Percentiles rank a stretch among this genome's conserved stretches.
phyloP scores from a whole-genome alignment of 2,113 vertebrate genomes.

The Gracilinanus agilis region DNA sequence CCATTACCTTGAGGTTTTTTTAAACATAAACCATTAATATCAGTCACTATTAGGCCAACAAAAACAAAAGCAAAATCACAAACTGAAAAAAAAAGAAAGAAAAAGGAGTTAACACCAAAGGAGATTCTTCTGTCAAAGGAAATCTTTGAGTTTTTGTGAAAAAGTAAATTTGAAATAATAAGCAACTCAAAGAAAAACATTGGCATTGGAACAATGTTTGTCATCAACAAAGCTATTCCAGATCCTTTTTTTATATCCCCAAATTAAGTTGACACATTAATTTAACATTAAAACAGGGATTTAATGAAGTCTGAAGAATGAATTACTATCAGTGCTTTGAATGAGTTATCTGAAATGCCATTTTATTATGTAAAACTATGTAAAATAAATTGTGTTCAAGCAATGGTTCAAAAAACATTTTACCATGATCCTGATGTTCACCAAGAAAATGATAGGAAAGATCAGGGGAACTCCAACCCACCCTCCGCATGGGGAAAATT shows the following conservation, averaged over 20 bases:
- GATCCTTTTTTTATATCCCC: slow-evolving; percentile 76
- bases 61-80: background rate
- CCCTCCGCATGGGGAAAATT: slow-evolving; percentile 73
- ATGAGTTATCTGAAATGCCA: slow-evolving; percentile 84
- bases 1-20: background rate
- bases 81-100: background rate
- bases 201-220: slow-evolving; percentile 64
- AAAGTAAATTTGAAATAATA: slow-evolving; percentile 58
- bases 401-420: slow-evolving; percentile 83
- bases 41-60: background rate
- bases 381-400: slow-evolving; percentile 86
- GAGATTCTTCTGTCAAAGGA: background rate
- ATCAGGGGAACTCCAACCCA: slow-evolving; percentile 67
- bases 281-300: slow-evolving; percentile 84
- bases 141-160: background rate
- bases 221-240: slow-evolving; percentile 73
- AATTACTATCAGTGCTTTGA: slow-evolving; percentile 83
- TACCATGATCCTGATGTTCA: slow-evolving; percentile 80
- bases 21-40: background rate
- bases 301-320: slow-evolving; percentile 85
- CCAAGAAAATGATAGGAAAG: slow-evolving; percentile 74
- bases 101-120: background rate
- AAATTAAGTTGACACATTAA: slow-evolving; percentile 82
- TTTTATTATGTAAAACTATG: slow-evolving; percentile 86
- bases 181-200: slow-evolving; percentile 64